Conservation (phyloP, 2,797 vertebrate genomes). For the Smutsia gigantea region DNA sequence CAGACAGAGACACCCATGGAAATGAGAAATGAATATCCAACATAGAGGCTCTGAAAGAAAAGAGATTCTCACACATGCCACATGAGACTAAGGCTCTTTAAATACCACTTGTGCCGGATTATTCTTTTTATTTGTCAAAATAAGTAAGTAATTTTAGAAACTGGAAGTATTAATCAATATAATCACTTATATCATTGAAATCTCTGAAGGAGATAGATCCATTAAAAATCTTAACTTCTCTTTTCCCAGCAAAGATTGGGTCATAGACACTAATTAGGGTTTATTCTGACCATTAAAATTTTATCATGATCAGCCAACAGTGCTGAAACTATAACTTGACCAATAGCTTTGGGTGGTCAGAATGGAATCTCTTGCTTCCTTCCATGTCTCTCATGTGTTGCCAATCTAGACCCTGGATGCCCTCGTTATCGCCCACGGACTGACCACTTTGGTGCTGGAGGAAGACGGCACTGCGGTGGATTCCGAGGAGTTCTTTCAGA, state of each 20-base stretch:
- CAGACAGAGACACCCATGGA: background rate
- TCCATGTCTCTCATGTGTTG: background rate
- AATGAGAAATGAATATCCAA: background rate
- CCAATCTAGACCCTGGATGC: slow-evolving; percentile 86
- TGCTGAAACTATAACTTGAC: background rate
- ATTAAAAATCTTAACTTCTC: background rate
- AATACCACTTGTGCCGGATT: too few species aligned
- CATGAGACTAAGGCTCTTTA: background rate
- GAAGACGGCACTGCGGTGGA: slow-evolving; percentile 93
- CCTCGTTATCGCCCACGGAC: slow-evolving; percentile 85
- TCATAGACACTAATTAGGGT: background rate
- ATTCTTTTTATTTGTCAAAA: background rate
- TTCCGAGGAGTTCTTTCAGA: slow-evolving; percentile 91
- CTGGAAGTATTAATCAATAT: background rate
- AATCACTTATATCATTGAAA: background rate
- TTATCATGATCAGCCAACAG: background rate
- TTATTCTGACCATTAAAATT: background rate
- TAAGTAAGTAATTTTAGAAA: background rate
- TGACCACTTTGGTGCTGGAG: slow-evolving; percentile 90
- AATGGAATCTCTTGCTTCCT: background rate
- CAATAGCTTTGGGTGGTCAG: background rate
- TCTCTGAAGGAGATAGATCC: background rate
- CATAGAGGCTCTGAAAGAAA: accelerated
- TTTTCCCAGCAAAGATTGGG: slow-evolving; percentile 8
- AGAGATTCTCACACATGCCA: accelerated